Percentiles rank a stretch among this genome's conserved stretches.
phyloP scores from a whole-genome alignment of 1,140 invertebrate species.

The Trachymyrmex septentrionalis region DNA sequence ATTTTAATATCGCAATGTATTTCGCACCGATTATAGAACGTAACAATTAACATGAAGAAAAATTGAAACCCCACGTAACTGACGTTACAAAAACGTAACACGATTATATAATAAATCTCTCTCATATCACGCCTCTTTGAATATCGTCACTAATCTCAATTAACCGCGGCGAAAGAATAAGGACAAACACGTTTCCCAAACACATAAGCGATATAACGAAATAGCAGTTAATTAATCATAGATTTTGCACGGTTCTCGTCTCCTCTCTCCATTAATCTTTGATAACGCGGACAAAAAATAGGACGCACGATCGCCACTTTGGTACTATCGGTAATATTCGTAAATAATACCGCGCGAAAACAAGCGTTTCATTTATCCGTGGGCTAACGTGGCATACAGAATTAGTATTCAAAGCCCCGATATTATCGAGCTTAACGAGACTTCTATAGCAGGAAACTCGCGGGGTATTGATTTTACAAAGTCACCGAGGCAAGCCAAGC shows the following conservation, averaged over 20 bases:
- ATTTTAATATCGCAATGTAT: constrained; percentile 8
- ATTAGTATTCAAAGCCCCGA: constrained; percentile 60
- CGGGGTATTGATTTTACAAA: constrained; percentile 62
- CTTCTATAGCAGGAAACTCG: constrained; percentile 59
- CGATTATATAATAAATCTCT: constrained; percentile 43
- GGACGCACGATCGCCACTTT: constrained; percentile 35
- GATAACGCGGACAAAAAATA: constrained; percentile 50
- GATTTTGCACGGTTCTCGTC: constrained; percentile 59
- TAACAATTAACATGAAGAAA: constrained; percentile 14
- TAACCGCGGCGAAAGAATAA: constrained; percentile 41
- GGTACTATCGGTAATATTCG: constrained; percentile 4
- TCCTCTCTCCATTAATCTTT: constrained; percentile 57
- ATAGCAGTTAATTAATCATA: constrained; percentile 51
- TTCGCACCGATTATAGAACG: neutral
- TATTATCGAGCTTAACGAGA: constrained; percentile 61
- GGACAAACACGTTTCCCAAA: constrained; percentile 51
- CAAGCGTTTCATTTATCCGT: constrained; percentile 51
- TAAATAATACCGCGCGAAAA: constrained; percentile 45
- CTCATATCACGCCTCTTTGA: constrained; percentile 46
- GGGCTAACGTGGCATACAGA: neutral
- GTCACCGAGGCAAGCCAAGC: constrained; percentile 37
- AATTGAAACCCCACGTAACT: constrained; percentile 34
- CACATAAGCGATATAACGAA: constrained; percentile 53
- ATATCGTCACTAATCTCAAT: constrained; percentile 60
- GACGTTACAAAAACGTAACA: constrained; percentile 39